Evolutionary conservation across 2,888 invertebrate genomes (phyloP), one percentile per base, ranked within the genome.

Genomic region (Megaustenia siamemsis): DNA sequence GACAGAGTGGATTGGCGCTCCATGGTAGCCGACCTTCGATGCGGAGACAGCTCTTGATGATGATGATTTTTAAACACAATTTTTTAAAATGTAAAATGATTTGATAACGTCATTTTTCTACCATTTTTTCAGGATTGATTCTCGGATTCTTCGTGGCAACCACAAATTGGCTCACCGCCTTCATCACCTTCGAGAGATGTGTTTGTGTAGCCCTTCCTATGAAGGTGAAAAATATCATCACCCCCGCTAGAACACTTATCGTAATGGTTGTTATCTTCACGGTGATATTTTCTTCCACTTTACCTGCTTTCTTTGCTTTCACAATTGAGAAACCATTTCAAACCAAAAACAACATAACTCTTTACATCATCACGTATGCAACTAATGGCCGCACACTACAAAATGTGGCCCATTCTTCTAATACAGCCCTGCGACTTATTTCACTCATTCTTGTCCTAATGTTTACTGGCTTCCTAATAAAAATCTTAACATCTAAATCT

Each of bases 131-230:
- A n/a, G n/a, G n/a, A n/a, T n/a, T n/a, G n/a, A n/a, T n/a, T n/a
- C n/a, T n/a, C n/a, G n/a, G n/a, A n/a, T n/a, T n/a, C n/a, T n/a
- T n/a, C n/a, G n/a, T n/a, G n/a, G n/a, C n/a, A n/a, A n/a, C n/a
- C n/a, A n/a, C n/a, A n/a, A n/a, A n/a, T n/a, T n/a, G n/a, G n/a
- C n/a, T n/a, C n/a, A 80, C 69, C 32, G 45, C 53, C 2, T 80
- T 56, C n/a, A 40, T 82, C 35, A 73, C 82, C 0, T 66, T 69
- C 4, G 82, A 82, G 24, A 49, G 82, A 45, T 82, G 32, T 56
- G 73, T 82, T 3, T 82, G 82, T 35, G 73, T 82, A 18, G 32
- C 73, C 12, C 15, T 56, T 0, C 73, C 82, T 6, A 56, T 82
- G 32, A 80, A 68, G 28, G 32, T 80, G 8, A 80, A 49, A 28